phyloP scores from a whole-genome alignment of 2,797 vertebrate genomes.

The Ctenopoma multispine region DNA sequence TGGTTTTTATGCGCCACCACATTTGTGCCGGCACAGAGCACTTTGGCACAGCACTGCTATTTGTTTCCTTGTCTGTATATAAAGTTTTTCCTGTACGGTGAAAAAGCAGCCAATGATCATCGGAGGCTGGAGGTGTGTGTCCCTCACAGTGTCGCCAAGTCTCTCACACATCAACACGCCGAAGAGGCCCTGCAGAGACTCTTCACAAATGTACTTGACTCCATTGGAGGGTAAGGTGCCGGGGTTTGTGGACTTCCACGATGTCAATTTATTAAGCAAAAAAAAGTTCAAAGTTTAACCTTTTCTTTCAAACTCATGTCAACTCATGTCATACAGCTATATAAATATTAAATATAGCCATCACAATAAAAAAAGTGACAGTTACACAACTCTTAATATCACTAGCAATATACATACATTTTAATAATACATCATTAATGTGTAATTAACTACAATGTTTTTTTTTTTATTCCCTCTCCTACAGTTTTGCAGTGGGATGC shows the following conservation, averaged over 20 bases:
- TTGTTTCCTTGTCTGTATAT: too few relatives aligned
- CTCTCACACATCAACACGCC: constrained; percentile 26
- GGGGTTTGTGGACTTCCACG: background rate
- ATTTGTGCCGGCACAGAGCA: too few relatives aligned
- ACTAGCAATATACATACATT: background rate
- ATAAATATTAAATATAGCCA: background rate
- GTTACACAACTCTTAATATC: background rate
- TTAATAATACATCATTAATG: background rate
- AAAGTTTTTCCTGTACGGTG: too few relatives aligned
- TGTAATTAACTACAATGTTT: background rate
- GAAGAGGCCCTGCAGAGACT: constrained; percentile 20
- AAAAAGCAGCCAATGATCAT: too few relatives aligned
- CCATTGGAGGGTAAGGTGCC: constrained; percentile 24
- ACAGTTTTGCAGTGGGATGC: background rate
- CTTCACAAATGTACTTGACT: constrained; percentile 15
- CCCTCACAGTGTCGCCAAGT: constrained; percentile 26
- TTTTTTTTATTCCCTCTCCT: background rate
- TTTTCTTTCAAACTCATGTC: background rate
- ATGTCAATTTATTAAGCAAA: background rate
- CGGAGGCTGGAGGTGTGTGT: constrained; percentile 51
- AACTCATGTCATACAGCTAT: background rate
- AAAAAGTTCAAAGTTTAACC: background rate
- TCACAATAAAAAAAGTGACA: background rate
- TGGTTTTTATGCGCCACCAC: too few relatives aligned
- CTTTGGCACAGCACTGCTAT: too few relatives aligned